Base-by-base conservation (phyloP, 2,888 invertebrate species). In the Aphidius colemani region DNA sequence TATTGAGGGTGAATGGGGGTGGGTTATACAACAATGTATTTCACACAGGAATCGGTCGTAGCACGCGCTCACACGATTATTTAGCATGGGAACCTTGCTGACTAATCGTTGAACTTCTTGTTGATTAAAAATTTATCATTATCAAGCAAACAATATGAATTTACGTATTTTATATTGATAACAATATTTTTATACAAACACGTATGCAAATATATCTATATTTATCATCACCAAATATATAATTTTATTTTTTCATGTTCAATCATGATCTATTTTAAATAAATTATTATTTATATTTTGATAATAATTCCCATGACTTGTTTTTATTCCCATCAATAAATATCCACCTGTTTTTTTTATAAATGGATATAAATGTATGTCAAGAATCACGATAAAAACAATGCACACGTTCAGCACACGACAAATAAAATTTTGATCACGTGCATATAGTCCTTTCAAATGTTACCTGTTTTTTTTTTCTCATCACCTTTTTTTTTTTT, bases 61-160 rank as follows among this genome's bases (percentile, higher is more conserved):
- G 74, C 79, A 78, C 78, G 76, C 78, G 79, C 77, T 78, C 78
- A 73, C 79, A 77, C 76, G 79, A 79, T 77, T 76, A 74, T 75
- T 72, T 63, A 71, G 74, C 76, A 76, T 80, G 80, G 77, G 80
- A 81, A 80, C 75, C 70, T 67, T 65, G 67, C 73, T 75, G 76
- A 78, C 77, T 77, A 77, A 80, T 79, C 79, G 77, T 74, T 77
- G 75, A 77, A 78, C 74, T 76, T 74, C 30, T 30, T 30, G 30
- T 30, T 30, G 30, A 30, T 30, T 30, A 30, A 30, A 30, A 30
- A 30, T 30, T 30, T 30, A 30, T 30, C 30, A 30, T 30, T 30
- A 30, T 30, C 30, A 30, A 30, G 30, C 30, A 30, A 30, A 30
- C 30, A 30, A 30, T 30, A 30, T 30, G 5, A 30, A 30, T 30